A percentile compares a stretch with the other conserved stretches of the same genome.
These are phyloP conservation scores for Danaus chrysippus DNA, from an alignment of 2,888 invertebrate species.

Conservation along the genomic window DNA sequence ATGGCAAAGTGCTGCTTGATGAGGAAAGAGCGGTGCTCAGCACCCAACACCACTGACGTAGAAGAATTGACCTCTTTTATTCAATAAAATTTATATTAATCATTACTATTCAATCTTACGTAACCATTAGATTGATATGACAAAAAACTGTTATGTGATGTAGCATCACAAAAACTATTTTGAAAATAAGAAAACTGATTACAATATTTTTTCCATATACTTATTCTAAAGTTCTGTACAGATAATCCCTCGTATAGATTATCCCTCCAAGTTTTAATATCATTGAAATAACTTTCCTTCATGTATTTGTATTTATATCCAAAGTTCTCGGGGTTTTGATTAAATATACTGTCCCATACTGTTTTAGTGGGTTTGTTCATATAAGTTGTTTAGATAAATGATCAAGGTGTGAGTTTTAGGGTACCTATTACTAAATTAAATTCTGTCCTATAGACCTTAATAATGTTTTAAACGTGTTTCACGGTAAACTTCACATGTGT, in stretches of 20 bases:
- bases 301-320: conserved; percentile 23
- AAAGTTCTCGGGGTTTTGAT: conserved; percentile 25
- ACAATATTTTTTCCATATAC: no score
- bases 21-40: conserved; percentile 64
- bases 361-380: conserved; percentile 8
- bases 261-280: conserved; percentile 30
- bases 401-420: neutral
- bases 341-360: conserved; percentile 13
- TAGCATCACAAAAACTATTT: no score
- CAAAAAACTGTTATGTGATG: no score
- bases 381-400: conserved; percentile 5
- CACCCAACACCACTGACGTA: conserved; percentile 69
- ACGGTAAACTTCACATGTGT: no score
- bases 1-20: conserved; percentile 49
- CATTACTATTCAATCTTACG: neutral
- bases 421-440: no score
- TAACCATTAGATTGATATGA: no score
- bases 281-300: conserved; percentile 24
- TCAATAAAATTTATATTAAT: neutral
- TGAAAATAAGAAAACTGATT: no score
- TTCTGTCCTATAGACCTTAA: no score
- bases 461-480: no score
- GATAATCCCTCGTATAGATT: conserved; percentile 23
- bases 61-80: conserved; percentile 68
- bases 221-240: conserved; percentile 15